These are phyloP conservation scores for Chorisops tibialis DNA, from an alignment of 2,888 invertebrate genomes.

Conservation along the genomic window DNA sequence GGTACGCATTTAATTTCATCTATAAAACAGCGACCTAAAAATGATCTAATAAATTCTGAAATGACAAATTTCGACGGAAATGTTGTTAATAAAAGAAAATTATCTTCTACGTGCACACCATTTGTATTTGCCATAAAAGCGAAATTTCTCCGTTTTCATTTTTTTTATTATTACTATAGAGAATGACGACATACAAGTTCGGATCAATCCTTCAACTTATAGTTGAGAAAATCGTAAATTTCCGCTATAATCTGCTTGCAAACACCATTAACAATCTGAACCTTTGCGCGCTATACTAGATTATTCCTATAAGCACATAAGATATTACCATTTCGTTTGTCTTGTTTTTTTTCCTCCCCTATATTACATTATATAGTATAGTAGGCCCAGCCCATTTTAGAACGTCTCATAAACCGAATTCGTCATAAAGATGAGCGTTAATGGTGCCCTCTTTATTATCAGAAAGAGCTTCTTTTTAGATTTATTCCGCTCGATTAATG, in stretches of 20 bases:
- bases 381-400: background rate
- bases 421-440: constrained; percentile 27
- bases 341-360: background rate
- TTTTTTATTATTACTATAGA: too few relatives aligned
- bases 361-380: too few relatives aligned
- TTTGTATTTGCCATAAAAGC: too few relatives aligned
- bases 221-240: constrained; percentile 13
- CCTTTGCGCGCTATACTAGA: constrained; percentile 4
- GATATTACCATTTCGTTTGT: constrained; percentile 3
- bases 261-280: constrained; percentile 20
- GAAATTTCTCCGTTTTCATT: too few relatives aligned
- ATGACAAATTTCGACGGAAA: too few relatives aligned
- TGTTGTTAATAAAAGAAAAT: too few relatives aligned
- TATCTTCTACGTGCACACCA: too few relatives aligned
- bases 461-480: constrained; percentile 12
- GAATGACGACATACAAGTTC: background rate
- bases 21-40: too few relatives aligned
- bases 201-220: constrained; percentile 14
- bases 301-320: constrained; percentile 4
- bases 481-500: constrained; percentile 27
- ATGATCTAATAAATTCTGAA: too few relatives aligned
- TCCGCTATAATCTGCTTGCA: constrained; percentile 16
- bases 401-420: constrained; percentile 24
- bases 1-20: too few relatives aligned
- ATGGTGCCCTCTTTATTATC: constrained; percentile 24